Conservation (phyloP, 2,888 invertebrate species). For the Archaeoteleia sp. region DNA sequence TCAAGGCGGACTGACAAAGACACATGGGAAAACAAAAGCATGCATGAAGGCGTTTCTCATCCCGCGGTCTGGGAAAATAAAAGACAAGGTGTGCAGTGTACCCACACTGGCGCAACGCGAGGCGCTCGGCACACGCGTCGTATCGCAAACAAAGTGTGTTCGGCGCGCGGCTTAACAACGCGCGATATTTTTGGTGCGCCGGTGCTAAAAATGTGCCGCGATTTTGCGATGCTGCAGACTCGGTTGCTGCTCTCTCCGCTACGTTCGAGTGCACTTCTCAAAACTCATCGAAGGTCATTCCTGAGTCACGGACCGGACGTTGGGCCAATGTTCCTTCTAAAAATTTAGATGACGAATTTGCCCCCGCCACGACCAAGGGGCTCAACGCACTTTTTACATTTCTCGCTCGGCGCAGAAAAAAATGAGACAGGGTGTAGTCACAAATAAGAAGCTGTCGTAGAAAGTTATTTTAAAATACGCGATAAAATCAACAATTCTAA, state of each 20-base stretch:
- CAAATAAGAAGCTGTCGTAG: conserved; percentile 6
- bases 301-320: conserved; percentile 72
- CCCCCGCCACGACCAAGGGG: conserved; percentile 8
- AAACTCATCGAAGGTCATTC: conserved; percentile 72
- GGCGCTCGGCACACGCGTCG: conserved; percentile 1
- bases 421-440: no score
- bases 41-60: no score
- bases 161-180: conserved; percentile 36
- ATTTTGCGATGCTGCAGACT: conserved; percentile 46
- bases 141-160: conserved; percentile 47
- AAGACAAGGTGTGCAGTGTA: conserved; percentile 1
- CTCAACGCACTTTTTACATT: conserved; percentile 12
- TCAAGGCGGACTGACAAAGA: not conserved
- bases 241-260: conserved; percentile 22
- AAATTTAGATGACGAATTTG: conserved; percentile 65
- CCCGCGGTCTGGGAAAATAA: conserved; percentile 5
- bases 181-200: conserved; percentile 49
- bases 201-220: conserved; percentile 48
- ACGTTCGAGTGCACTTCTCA: conserved; percentile 48
- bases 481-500: no score
- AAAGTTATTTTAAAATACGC: no score
- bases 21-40: not conserved
- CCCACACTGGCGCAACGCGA: conserved; percentile 2
- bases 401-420: not conserved
- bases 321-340: conserved; percentile 56